A percentile compares a stretch with the other conserved stretches of the same genome.
Evolutionary conservation across 2,888 invertebrate species (phyloP).

Genomic region (Diloba caeruleocephala): DNA sequence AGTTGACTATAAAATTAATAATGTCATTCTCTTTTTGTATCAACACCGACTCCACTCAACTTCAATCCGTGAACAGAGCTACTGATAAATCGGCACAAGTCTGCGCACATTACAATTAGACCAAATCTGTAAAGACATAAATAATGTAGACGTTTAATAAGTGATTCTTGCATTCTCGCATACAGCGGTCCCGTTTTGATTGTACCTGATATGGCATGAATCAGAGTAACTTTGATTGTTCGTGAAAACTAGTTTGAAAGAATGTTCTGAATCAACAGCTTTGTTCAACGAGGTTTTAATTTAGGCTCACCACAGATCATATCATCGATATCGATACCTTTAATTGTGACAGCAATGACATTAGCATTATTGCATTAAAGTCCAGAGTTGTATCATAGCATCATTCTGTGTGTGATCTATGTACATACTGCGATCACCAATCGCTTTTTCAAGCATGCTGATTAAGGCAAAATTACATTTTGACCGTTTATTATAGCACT

Average conservation of each 20-base stretch:
- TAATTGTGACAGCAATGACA: no score
- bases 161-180: slow-evolving; percentile 63
- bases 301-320: not conserved
- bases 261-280: slow-evolving; percentile 36
- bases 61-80: slow-evolving; percentile 49
- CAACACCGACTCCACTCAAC: slow-evolving; percentile 46
- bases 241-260: slow-evolving; percentile 39
- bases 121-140: slow-evolving; percentile 76
- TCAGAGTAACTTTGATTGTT: slow-evolving; percentile 42
- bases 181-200: slow-evolving; percentile 50
- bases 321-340: no score
- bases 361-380: no score
- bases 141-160: slow-evolving; percentile 74
- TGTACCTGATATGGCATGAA: slow-evolving; percentile 52
- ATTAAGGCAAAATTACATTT: no score
- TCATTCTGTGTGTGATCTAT: no score
- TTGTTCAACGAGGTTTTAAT: slow-evolving; percentile 3
- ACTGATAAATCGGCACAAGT: slow-evolving; percentile 75
- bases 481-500: no score
- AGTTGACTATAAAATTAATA: no score
- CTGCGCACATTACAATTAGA: slow-evolving; percentile 80
- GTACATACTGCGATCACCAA: no score
- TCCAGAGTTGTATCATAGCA: no score
- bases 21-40: not conserved
- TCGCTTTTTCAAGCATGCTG: no score